Base-by-base conservation (phyloP, 2,797 vertebrate genomes). In the Melanotaenia maccullochi region DNA sequence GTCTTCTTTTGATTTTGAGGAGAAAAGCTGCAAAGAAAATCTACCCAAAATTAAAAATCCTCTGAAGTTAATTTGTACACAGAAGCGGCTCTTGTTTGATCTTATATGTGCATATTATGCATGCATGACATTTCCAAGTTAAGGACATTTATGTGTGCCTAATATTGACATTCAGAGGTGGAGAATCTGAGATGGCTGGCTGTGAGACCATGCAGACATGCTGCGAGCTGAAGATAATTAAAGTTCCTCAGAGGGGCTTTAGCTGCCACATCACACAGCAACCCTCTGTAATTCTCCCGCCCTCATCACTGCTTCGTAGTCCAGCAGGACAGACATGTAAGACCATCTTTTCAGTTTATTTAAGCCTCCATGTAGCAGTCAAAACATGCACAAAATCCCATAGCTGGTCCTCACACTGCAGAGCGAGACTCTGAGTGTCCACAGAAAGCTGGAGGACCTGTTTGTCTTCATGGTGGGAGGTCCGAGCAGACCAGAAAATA, bases 211-310 rank as follows among this genome's bases (percentile, higher is more conserved):
- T 30, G 16, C 49, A 1, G 36, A 54, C 36, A 24, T 14, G 69
- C 30, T 61, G 28, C 20, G 60, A 76, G 30, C 60, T 69, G 1
- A 20, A 62, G 42, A 69, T 68, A 54, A 62, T 61, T 24, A 38
- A 61, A 40, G 57, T 65, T 76, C 51, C 69, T 61, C 9, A 7
- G 51, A 54, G 14, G 20, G 40, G 65, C 42, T 69, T 73, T 59
- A 38, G 42, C 73, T 42, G 68, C 33, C 64, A 68, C 68, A 25
- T 56, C 51, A 42, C 57, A 5, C 64, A 3, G 64, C 60, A 55
- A 56, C 25, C 28, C 32, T 12, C 30, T 66, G 18, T 58, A 58
- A 67, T 65, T 60, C 56, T 44, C 35, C n/a, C 33, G 57, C 18
- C 9, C 38, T 42, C 68, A 42, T 42, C 40, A 5, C 40, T 5